phyloP scores from a whole-genome alignment of 2,113 vertebrate species.

The Rhinichthys klamathensis region DNA sequence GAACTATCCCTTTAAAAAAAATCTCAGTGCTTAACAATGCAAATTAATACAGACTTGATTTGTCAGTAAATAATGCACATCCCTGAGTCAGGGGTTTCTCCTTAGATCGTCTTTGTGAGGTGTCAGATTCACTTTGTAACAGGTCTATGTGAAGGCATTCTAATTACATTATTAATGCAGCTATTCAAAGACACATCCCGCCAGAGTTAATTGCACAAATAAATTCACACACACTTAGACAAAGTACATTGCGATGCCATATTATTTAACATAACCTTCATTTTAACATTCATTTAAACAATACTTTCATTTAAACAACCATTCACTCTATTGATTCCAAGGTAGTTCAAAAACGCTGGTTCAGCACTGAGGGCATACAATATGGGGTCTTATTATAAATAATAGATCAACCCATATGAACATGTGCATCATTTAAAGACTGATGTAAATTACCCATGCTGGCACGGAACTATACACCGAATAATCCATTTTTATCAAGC shows the following conservation, averaged over 20 bases:
- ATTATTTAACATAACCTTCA: slow-evolving; percentile 35
- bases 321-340: background rate
- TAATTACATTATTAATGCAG: background rate
- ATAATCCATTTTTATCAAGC: slow-evolving; percentile 51
- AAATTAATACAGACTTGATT: background rate
- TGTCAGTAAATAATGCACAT: background rate
- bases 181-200: background rate
- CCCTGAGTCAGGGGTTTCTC: background rate
- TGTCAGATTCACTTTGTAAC: background rate
- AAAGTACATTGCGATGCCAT: background rate
- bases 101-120: background rate
- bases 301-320: background rate
- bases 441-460: slow-evolving; percentile 35
- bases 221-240: background rate
- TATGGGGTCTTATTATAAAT: background rate
- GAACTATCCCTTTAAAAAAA: too few species aligned
- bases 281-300: background rate
- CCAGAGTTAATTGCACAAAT: slow-evolving; percentile 30
- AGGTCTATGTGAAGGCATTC: background rate
- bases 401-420: background rate
- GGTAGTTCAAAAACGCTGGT: background rate
- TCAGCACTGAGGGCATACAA: background rate
- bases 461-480: slow-evolving; percentile 17
- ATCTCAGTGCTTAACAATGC: too few species aligned
- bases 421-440: slow-evolving; percentile 36